Evolutionary conservation across 2,797 vertebrate genomes (phyloP).

Genomic region (Eulemur rubriventer): DNA sequence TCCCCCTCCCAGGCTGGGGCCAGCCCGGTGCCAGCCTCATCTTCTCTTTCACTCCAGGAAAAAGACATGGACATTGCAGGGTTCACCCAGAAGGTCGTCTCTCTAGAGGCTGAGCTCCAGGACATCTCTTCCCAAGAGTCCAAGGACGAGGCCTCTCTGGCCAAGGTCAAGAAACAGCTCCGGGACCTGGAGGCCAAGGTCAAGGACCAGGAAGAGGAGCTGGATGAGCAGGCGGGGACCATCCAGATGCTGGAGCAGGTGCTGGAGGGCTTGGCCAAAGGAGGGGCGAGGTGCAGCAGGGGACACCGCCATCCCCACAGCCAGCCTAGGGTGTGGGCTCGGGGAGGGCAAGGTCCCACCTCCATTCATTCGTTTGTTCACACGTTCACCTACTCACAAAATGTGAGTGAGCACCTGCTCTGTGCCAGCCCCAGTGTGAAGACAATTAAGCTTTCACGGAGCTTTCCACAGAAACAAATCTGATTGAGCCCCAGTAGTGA

Average conservation of each 20-base stretch:
- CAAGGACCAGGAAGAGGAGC: constrained; percentile 98
- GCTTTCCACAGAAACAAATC: constrained; percentile 14
- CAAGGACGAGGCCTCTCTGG: constrained; percentile 96
- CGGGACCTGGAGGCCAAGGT: constrained; percentile 95
- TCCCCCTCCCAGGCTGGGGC: rapidly evolving
- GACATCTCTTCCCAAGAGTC: constrained; percentile 97
- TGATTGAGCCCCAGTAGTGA: not conserved
- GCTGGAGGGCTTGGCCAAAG: constrained; percentile 6
- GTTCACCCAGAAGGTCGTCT: constrained; percentile 92
- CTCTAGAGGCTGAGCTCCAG: constrained; percentile 94
- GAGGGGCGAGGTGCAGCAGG: not conserved
- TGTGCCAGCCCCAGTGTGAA: not conserved
- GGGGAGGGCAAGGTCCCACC: not conserved
- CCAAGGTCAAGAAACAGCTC: constrained; percentile 96
- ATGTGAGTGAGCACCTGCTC: not conserved
- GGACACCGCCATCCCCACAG: not conserved
- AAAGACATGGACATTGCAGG: constrained; percentile 93
- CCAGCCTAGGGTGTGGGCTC: not conserved
- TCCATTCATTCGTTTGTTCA: not conserved
- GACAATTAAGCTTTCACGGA: not conserved
- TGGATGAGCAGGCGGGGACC: constrained; percentile 97
- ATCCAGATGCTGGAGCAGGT: constrained; percentile 99
- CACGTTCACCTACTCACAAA: not conserved
- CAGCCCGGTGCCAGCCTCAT: rapidly evolving
- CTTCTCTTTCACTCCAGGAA: constrained; percentile 87